Percentiles rank a stretch among this genome's conserved stretches.
phyloP scores from a whole-genome alignment of 2,797 vertebrate genomes.

The Falco rusticolus region DNA sequence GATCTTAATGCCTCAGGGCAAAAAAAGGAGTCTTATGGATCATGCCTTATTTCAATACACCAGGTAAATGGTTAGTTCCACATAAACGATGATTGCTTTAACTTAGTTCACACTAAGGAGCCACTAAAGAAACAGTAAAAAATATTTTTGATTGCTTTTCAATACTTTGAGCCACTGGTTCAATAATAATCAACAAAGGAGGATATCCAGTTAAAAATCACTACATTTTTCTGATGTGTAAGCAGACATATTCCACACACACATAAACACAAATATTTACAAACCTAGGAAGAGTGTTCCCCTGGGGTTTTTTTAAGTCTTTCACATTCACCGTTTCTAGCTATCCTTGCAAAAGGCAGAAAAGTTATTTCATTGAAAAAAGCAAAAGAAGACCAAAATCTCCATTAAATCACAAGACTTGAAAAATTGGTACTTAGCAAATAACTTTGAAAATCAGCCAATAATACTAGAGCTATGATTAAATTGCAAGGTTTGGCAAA shows the following conservation, averaged over 20 bases:
- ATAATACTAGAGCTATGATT: neutral
- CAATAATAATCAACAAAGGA: neutral
- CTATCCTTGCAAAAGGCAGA: neutral
- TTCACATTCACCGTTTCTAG: neutral
- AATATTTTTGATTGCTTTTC: neutral
- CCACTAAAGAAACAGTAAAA: neutral
- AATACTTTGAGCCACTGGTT: neutral
- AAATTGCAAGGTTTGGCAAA: neutral
- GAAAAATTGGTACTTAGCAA: neutral
- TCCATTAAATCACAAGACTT: neutral
- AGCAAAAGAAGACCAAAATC: neutral
- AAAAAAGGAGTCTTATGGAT: slow-evolving; percentile 14
- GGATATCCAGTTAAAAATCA: neutral
- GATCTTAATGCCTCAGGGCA: neutral
- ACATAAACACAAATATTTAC: neutral
- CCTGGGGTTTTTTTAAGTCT: neutral
- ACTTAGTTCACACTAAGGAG: neutral
- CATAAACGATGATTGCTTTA: neutral
- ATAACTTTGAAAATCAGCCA: neutral
- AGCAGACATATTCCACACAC: neutral
- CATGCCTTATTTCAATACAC: slow-evolving; percentile 2
- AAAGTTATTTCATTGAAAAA: neutral
- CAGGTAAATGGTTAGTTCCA: neutral
- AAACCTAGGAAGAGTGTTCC: neutral
- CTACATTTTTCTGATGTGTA: neutral